Evolutionary conservation across 2,797 vertebrate genomes (phyloP).

Genomic region (Cryptoprocta ferox): DNA sequence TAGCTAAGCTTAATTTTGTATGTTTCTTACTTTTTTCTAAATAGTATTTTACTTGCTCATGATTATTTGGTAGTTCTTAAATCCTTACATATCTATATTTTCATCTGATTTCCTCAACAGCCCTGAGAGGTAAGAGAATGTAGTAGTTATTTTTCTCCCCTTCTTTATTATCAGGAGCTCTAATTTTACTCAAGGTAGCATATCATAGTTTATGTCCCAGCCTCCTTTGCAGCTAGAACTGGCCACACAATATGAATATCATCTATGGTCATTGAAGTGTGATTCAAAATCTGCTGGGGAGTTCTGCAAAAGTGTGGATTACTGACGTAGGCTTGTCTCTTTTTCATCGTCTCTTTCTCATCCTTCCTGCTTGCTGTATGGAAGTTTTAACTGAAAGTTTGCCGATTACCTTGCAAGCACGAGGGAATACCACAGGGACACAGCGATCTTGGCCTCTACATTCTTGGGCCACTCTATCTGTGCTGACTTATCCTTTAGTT

Average conservation of each 20-base stretch:
- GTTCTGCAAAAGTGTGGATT: background rate
- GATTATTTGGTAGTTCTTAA: background rate
- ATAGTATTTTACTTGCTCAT: background rate
- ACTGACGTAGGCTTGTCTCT: background rate
- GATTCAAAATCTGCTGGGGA: background rate
- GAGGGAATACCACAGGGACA: background rate
- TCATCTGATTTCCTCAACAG: background rate
- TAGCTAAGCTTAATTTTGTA: background rate
- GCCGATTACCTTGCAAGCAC: background rate
- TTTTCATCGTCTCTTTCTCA: background rate
- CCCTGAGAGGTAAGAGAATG: background rate
- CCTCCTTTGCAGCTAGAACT: background rate
- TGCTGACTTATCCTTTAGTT: background rate
- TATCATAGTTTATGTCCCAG: background rate
- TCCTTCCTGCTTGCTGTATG: background rate
- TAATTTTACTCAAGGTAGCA: background rate
- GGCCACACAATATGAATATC: background rate
- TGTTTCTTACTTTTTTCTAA: background rate
- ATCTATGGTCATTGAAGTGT: background rate
- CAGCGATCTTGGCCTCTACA: background rate
- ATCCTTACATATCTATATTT: background rate
- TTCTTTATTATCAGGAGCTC: background rate
- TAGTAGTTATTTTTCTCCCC: background rate
- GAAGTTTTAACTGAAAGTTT: background rate
- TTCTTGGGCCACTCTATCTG: background rate